Base-by-base conservation (phyloP, 2,888 invertebrate genomes). In the Leucania comma region DNA sequence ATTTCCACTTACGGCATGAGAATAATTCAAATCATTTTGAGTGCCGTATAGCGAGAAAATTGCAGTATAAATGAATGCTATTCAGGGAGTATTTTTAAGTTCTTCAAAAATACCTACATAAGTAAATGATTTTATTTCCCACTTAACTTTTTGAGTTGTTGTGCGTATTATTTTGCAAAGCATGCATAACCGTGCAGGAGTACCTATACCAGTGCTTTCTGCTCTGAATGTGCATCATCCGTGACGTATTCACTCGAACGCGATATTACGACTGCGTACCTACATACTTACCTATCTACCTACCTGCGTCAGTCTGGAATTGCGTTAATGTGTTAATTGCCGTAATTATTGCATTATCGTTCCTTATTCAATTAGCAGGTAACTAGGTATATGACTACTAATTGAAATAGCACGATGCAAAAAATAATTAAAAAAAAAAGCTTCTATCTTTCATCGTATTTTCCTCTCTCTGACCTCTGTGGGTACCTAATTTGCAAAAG, bases 181-280 rank as follows among this genome's bases (percentile, higher is more conserved):
- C 26, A 72, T 72, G 48, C 50, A 58, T 56, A 35, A 42, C 53
- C 57, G 65, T 46, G 59, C 61, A 62, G 62, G 59, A 61, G 64
- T 67, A 68, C 38, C 14, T 38, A 38, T 4, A 38, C 61, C 54
- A 70, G 74, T 80, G 84, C 75, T 85, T 86, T 86, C 83, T 85
- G 91, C 75, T 88, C 93, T 83, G 87, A 68, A 89, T 93, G 89
- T 75, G 84, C 91, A 89, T 64, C 72, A 69, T 71, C 86, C 92
- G 90, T 90, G 84, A 83, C 90, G 83, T 80, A 74, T 86, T 77
- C 73, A 79, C 63, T 65, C 82, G 82, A 87, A 86, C 86, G 89
- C 85, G 86, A 88, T 85, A 84, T 84, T 64, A 78, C 78, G 64
- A 61, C 22, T 53, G 51, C 3, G 22, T 68, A 38, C 29, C 29